phyloP scores from a whole-genome alignment of 2,888 invertebrate genomes.

The Aporophyla lueneburgensis region DNA sequence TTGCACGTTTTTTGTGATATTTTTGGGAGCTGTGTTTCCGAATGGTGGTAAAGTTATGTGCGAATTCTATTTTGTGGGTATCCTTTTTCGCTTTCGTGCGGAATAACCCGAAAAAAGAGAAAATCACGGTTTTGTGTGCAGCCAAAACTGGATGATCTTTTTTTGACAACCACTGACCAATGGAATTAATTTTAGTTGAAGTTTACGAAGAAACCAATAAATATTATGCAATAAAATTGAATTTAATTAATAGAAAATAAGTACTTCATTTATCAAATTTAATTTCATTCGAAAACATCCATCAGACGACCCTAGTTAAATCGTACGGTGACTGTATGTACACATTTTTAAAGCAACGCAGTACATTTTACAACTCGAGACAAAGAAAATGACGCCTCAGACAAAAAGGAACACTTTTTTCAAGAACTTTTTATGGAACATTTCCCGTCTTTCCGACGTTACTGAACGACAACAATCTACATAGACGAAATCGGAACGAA shows the following conservation, averaged over 20 bases:
- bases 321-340: too few species aligned
- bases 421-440: conserved; percentile 10
- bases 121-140: conserved; percentile 1
- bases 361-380: conserved; percentile 17
- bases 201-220: too few species aligned
- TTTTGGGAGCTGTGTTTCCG: conserved; percentile 35
- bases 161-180: neutral
- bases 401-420: neutral
- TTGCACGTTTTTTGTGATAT: conserved; percentile 49
- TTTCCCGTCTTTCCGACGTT: conserved; percentile 30
- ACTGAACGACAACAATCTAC: conserved; percentile 50
- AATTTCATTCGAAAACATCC: too few species aligned
- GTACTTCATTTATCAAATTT: too few species aligned
- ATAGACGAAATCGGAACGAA: conserved; percentile 52
- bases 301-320: too few species aligned
- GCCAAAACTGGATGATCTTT: neutral
- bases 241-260: too few species aligned
- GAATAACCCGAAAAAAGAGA: neutral
- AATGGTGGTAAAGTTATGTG: conserved; percentile 13
- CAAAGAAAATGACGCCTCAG: conserved; percentile 27
- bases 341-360: too few species aligned
- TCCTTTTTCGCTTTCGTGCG: conserved; percentile 14
- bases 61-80: conserved; percentile 33
- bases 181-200: too few species aligned
- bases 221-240: too few species aligned